Evolutionary conservation across 2,888 invertebrate species (phyloP), one percentile per base, ranked within the genome.

Genomic region (Drosophila yooni): DNA sequence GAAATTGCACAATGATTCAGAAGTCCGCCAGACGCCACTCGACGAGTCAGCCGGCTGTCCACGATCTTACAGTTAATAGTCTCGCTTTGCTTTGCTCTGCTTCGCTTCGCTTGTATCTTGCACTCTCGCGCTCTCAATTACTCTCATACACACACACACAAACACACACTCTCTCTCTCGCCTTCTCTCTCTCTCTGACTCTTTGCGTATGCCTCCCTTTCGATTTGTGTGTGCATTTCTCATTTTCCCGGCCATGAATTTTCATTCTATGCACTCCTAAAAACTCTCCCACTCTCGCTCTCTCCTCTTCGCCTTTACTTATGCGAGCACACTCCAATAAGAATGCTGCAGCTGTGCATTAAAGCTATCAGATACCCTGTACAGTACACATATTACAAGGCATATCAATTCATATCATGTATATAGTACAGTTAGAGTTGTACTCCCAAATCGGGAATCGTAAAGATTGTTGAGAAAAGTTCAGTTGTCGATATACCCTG

Each of bases 1-100:
- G 73, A 88, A 88, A 88, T 85, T 83, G 87, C 83, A 82, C 80
- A 90, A 91, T 90, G 90, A 89, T 79, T 82, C 75, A 79, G 77
- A 80, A 71, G 74, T 64, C 79, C 60, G 57, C 27, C 71, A 74
- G 76, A 70, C 54, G 68, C 74, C 81, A 54, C 66, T 15, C 57
- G 57, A n/a, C 56, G n/a, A 52, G 31, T 52, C 72, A 61, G 63
- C 62, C 57, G 53, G 66, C 67, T 29, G 58, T 38, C 33, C 53
- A 53, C 58, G 78, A 78, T 78, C 78, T 80, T 80, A 71, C 76
- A 76, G 80, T 80, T 77, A 64, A 68, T 53, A 58, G 58, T 33
- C 57, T 56, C 61, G 67, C 69, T 33, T 59, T 56, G 33, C 71
- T 40, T 56, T 53, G 57, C 43, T 7, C 21, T 46, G 15, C 21